phyloP scores from a whole-genome alignment of 1,140 invertebrate genomes.

The Tetraneura akinire region DNA sequence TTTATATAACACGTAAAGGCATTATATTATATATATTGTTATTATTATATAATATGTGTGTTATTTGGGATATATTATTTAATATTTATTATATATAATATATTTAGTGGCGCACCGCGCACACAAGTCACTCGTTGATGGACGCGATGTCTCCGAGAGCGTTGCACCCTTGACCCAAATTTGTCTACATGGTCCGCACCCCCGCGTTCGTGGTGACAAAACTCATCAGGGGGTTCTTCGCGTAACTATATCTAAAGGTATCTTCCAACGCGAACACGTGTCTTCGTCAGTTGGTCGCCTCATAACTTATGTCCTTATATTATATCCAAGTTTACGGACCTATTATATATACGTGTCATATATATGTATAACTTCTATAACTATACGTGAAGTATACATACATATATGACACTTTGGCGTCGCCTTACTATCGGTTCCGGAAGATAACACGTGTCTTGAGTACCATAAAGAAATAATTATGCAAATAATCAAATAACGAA shows the following conservation, averaged over 20 bases:
- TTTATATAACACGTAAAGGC: no score
- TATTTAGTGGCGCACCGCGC: no score
- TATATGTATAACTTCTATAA: background rate
- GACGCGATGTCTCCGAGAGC: background rate
- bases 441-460: no score
- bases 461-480: no score
- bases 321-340: no score
- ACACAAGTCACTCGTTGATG: background rate
- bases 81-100: no score
- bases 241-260: background rate
- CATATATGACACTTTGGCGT: background rate
- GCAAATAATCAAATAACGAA: no score
- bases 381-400: background rate
- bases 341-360: no score
- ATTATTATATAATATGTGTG: background rate
- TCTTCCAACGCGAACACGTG: background rate
- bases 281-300: no score
- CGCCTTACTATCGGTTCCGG: no score
- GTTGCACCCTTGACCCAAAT: slow-evolving; percentile 28
- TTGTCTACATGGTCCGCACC: slow-evolving; percentile 5
- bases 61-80: no score
- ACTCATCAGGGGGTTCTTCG: slow-evolving; percentile 36
- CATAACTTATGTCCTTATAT: no score
- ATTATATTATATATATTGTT: background rate
- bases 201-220: background rate